Evolutionary conservation across 2,888 invertebrate genomes (phyloP), one percentile per base, ranked within the genome.

Genomic region (Thera britannica): DNA sequence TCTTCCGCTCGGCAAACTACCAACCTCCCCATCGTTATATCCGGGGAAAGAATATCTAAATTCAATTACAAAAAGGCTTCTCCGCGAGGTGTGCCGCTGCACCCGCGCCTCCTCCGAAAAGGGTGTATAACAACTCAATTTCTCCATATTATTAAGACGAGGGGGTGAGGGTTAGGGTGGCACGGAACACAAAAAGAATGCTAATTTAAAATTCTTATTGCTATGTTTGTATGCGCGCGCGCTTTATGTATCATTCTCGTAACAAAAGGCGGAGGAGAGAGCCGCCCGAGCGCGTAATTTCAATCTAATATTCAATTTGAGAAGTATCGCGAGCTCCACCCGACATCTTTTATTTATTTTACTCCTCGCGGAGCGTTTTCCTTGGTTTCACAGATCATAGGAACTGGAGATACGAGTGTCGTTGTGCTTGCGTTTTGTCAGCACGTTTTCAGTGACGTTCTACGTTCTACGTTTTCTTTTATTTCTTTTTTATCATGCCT

Each of bases 61-160:
- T 93, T 93, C 93, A 93, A 93, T 93, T 93, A 93, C 92, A 91
- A 91, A 90, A 90, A 91, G 92, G 92, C 90, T 92, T 90, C 90
- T 86, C 77, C 71, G 79, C 77, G 89, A 87, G 90, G 92, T 91
- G 92, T 90, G 88, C 88, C 85, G 83, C 77, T 90, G 92, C 92
- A 91, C 90, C 90, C 93, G 89, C 88, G 87, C 92, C 90, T 88
- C 90, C 91, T 87, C 84, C 84, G 72, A 84, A 84, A 90, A 89
- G 92, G 92, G 92, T 90, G 92, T 92, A 89, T 89, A 91, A 92
- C 93, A 93, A 93, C 93, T 93, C 92, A 92, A 93, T 93, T 92
- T 89, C 92, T 90, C 88, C 91, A 89, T 90, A 90, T 91, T 92
- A 93, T 92, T 92, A 93, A 92, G 92, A 90, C 86, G 85, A 83